Conservation (phyloP, 37 sponge, comb jelly and placozoan genomes). For the Oscarella lobularis region DNA sequence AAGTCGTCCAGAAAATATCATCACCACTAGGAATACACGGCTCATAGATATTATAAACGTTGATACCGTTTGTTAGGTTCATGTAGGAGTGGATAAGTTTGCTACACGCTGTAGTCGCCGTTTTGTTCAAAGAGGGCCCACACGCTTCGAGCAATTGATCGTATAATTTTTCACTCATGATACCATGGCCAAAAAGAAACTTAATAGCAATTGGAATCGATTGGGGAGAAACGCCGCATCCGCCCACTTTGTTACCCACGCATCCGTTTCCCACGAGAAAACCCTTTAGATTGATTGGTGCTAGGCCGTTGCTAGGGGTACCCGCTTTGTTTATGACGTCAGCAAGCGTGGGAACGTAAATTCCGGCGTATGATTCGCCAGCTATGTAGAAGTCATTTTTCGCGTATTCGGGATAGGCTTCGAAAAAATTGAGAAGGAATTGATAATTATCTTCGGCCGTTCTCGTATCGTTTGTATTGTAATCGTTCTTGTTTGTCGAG, state of each 20-base stretch:
- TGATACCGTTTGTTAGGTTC: background rate
- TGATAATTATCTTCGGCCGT: slow-evolving; percentile 14
- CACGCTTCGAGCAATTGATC: background rate
- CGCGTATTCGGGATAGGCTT: slow-evolving; percentile 18
- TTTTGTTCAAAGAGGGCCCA: background rate
- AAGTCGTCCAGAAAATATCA: no score
- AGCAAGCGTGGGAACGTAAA: slow-evolving; percentile 10
- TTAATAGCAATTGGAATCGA: background rate
- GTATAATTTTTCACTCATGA: background rate
- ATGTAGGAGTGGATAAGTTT: background rate
- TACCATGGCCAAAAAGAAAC: background rate
- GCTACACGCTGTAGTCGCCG: background rate
- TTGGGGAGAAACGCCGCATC: background rate
- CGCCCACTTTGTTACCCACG: background rate
- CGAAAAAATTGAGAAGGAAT: slow-evolving; percentile 15
- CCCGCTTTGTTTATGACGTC: background rate
- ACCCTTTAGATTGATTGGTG: slow-evolving; percentile 9
- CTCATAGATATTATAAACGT: slow-evolving; percentile 13
- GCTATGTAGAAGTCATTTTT: background rate
- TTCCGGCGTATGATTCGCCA: background rate
- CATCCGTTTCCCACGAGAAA: slow-evolving; percentile 3
- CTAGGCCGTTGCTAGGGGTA: background rate
- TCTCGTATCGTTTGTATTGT: slow-evolving; percentile 19
- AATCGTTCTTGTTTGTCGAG: slow-evolving; percentile 24
- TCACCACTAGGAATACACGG: background rate